These are phyloP conservation scores for Bombus pascuorum DNA, from an alignment of 1,140 invertebrate genomes.

Conservation along the genomic window DNA sequence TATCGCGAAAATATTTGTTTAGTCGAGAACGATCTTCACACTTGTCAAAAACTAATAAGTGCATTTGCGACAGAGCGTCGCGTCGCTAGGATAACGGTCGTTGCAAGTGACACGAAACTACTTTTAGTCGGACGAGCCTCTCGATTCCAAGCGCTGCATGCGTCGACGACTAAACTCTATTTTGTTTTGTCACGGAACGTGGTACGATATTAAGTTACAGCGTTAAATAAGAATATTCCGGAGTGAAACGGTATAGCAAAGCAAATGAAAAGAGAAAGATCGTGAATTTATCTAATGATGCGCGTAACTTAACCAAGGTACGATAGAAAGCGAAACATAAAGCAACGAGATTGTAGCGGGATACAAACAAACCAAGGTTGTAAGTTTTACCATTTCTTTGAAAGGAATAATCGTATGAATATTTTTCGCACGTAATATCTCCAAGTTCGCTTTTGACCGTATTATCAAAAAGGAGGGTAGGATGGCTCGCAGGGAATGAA, in stretches of 20 bases:
- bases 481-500: constrained; percentile 8
- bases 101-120: background rate
- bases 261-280: background rate
- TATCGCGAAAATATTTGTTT: background rate
- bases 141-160: no score
- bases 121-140: background rate
- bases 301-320: background rate
- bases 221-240: background rate
- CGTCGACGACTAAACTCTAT: no score
- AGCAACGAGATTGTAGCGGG: background rate
- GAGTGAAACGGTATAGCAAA: background rate
- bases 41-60: background rate
- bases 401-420: constrained; percentile 1
- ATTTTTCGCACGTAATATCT: background rate
- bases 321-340: background rate
- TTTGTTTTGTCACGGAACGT: background rate
- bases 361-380: background rate
- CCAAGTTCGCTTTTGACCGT: background rate
- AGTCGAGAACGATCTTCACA: background rate
- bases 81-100: no score
- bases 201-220: background rate
- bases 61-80: background rate
- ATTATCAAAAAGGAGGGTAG: background rate
- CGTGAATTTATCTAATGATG: background rate
- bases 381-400: no score